These are phyloP conservation scores for Diplodus puntazzo DNA, from an alignment of 2,797 vertebrate genomes.

Conservation along the genomic window DNA sequence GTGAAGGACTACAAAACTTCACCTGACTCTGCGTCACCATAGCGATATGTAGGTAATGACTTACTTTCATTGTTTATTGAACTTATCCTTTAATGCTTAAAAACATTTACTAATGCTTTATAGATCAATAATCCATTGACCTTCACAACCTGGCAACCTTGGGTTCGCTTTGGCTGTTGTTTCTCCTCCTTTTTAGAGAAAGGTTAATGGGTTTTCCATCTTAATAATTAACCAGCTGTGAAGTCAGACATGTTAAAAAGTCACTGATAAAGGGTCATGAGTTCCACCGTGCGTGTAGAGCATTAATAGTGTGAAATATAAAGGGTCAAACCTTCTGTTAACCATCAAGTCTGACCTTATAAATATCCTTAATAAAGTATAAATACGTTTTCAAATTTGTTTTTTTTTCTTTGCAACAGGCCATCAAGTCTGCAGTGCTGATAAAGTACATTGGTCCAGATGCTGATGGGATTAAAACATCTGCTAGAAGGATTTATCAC, in stretches of 20 bases:
- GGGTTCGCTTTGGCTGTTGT: background rate
- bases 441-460: background rate
- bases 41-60: too few species aligned
- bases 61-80: too few species aligned
- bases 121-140: background rate
- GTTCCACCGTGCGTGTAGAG: too few species aligned
- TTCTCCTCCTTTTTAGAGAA: too few species aligned
- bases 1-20: too few species aligned
- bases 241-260: background rate
- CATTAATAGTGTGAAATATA: too few species aligned
- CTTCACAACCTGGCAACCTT: too few species aligned
- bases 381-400: background rate
- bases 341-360: background rate
- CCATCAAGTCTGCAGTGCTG: too few species aligned
- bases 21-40: too few species aligned
- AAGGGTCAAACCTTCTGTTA: too few species aligned
- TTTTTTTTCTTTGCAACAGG: background rate
- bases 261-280: background rate
- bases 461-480: background rate
- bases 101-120: background rate
- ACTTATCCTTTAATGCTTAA: too few species aligned
- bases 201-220: background rate
- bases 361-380: background rate
- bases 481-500: constrained; percentile 1
- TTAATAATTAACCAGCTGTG: background rate